phyloP scores from a whole-genome alignment of 2,888 invertebrate species.

The Heterodera filipjevi region DNA sequence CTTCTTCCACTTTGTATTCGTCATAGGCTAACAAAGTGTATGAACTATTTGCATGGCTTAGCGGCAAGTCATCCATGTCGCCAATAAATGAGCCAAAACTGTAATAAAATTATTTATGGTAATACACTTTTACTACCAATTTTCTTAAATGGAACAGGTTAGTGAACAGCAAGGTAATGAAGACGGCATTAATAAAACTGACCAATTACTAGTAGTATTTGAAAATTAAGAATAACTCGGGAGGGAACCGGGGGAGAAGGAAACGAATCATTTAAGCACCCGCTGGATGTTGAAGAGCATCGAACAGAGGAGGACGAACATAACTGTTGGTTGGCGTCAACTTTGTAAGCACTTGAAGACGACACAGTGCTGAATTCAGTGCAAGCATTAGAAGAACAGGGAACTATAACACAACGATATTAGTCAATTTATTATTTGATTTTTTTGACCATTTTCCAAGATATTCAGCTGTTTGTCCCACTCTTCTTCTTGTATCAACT shows the following conservation, averaged over 20 bases:
- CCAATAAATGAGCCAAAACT: neutral
- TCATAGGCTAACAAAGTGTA: neutral
- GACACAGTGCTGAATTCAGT: neutral
- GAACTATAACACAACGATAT: too few species aligned
- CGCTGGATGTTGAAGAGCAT: slow-evolving; percentile 9
- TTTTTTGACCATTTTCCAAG: neutral
- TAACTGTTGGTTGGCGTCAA: neutral
- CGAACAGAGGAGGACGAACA: neutral
- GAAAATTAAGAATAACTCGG: too few species aligned
- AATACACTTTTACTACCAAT: neutral
- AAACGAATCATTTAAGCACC: neutral
- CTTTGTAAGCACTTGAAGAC: neutral
- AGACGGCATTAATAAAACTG: too few species aligned
- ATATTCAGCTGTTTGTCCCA: neutral
- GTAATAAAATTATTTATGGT: neutral
- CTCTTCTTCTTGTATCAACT: neutral
- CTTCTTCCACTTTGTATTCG: neutral
- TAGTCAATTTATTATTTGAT: too few species aligned
- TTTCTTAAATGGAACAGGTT: too few species aligned
- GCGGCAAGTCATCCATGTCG: neutral
- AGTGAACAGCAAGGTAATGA: too few species aligned
- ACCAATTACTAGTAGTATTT: too few species aligned
- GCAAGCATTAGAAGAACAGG: neutral
- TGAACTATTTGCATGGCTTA: neutral
- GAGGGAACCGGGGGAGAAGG: neutral